These are phyloP conservation scores for Atta colombica DNA, from an alignment of 1,140 invertebrate species.

Conservation along the genomic window DNA sequence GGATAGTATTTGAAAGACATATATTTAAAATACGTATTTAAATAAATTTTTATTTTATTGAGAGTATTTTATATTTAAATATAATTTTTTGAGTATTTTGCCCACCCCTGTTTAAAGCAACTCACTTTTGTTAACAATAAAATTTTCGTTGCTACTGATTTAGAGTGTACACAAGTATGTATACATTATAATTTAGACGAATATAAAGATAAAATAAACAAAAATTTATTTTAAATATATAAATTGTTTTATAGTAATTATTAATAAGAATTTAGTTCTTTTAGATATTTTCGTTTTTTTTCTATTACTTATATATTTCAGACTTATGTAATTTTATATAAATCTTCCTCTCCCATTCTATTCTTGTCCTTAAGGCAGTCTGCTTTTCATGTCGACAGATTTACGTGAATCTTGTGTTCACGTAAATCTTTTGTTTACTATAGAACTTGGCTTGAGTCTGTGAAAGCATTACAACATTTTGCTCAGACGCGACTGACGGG, in stretches of 20 bases:
- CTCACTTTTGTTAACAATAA: no score
- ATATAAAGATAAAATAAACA: not conserved
- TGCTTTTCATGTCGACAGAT: slow-evolving; percentile 20
- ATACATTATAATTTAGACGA: not conserved
- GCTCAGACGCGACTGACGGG: not conserved
- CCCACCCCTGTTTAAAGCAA: no score
- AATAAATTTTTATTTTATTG: no score
- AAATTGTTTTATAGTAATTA: not conserved
- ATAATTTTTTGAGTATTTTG: no score
- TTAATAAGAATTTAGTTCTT: not conserved
- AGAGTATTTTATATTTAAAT: no score
- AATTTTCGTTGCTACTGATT: no score
- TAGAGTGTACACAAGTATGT: no score
- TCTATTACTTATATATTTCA: slow-evolving; percentile 7
- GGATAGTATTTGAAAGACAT: no score
- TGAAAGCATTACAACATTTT: slow-evolving; percentile 30
- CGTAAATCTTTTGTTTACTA: slow-evolving; percentile 27
- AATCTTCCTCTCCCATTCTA: not conserved
- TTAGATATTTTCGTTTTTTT: slow-evolving; percentile 6
- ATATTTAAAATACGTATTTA: no score
- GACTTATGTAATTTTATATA: not conserved
- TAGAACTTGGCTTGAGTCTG: slow-evolving; percentile 29
- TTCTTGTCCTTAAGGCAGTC: slow-evolving; percentile 9
- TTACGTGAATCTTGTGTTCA: slow-evolving; percentile 28
- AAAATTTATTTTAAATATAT: slow-evolving; percentile 28